Conservation (phyloP, 2,797 vertebrate species). For the Spatula versicolor region DNA sequence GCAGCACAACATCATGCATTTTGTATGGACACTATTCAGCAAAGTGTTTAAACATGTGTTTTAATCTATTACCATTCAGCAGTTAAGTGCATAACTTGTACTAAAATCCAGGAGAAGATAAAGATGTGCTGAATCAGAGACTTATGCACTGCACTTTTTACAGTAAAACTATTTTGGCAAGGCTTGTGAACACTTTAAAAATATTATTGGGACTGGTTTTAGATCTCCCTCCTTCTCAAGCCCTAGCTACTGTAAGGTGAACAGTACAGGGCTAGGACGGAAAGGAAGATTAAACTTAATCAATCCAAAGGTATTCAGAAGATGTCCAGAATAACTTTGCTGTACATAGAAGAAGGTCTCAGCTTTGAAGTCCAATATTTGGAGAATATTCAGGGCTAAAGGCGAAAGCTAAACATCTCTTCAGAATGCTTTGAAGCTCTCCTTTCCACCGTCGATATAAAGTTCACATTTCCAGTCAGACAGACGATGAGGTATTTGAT, state of each 20-base stretch:
- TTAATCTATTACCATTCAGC: slow-evolving; percentile 33
- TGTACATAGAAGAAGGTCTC: background rate
- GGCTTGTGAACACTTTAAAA: background rate
- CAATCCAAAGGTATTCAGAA: background rate
- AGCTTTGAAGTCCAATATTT: background rate
- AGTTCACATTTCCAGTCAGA: background rate
- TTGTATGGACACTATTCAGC: background rate
- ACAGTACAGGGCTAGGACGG: background rate
- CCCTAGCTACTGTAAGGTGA: background rate
- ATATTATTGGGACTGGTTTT: background rate
- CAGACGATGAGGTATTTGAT: background rate
- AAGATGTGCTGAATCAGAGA: background rate
- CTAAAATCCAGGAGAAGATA: slow-evolving; percentile 2
- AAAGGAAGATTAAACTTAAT: slow-evolving; percentile 12
- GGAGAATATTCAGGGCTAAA: background rate
- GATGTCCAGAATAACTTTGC: background rate
- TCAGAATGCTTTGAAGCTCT: background rate
- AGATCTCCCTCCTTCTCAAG: background rate
- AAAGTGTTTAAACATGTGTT: background rate
- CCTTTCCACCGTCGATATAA: background rate
- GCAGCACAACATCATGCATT: background rate
- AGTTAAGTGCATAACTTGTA: slow-evolving; percentile 8
- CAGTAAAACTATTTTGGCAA: background rate
- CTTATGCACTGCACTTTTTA: background rate
- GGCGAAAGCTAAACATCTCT: background rate